Percentiles rank a stretch among this genome's conserved stretches.
These are phyloP conservation scores for Oxygymnocypris stewartii DNA, from an alignment of 2,113 vertebrate genomes.

Conservation along the genomic window DNA sequence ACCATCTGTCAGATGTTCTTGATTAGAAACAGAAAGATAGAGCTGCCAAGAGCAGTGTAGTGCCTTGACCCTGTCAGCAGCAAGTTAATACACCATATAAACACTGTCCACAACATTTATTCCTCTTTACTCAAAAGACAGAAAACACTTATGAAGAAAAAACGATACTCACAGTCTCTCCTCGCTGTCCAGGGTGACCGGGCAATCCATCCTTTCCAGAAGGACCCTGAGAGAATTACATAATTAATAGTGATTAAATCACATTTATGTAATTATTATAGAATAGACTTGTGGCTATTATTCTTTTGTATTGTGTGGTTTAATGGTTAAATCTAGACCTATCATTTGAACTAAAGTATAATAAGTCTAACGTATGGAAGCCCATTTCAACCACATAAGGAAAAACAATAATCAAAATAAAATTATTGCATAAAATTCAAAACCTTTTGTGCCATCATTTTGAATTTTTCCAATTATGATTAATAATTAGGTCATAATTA, in stretches of 20 bases:
- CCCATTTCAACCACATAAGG: background rate
- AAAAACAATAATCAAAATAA: background rate
- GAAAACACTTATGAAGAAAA: background rate
- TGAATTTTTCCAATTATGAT: no score
- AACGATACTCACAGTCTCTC: conserved; percentile 89
- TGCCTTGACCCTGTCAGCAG: background rate
- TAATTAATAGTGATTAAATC: conserved; percentile 18
- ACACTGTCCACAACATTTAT: background rate
- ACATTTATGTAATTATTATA: background rate
- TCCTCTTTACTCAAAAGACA: background rate
- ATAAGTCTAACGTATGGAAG: background rate
- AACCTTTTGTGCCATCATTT: background rate
- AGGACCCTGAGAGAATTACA: conserved; percentile 82
- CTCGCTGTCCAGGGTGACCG: conserved; percentile 94
- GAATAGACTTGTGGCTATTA: background rate
- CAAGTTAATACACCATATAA: background rate
- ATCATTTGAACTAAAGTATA: background rate
- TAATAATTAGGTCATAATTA: background rate
- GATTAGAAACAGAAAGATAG: background rate
- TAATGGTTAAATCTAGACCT: background rate
- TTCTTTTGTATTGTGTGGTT: background rate
- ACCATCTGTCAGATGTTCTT: background rate
- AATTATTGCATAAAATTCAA: background rate
- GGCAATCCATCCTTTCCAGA: conserved; percentile 96
- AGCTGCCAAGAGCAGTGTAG: background rate